A percentile compares a stretch with the other conserved stretches of the same genome.
phyloP scores from a whole-genome alignment of 1,140 invertebrate species.

The Cotesia vestalis region DNA sequence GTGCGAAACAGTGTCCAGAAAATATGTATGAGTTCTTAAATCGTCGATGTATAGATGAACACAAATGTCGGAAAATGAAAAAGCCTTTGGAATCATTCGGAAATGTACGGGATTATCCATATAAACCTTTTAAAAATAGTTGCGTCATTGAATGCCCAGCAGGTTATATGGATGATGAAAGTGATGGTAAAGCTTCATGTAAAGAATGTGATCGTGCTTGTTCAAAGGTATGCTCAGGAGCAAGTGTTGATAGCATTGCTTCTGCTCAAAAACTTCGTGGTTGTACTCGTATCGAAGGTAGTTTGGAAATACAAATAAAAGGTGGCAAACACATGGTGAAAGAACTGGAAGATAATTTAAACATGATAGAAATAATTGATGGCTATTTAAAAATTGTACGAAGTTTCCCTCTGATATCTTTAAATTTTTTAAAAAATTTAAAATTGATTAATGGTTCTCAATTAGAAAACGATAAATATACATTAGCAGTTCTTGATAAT shows the following conservation, averaged over 20 bases:
- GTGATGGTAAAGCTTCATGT: constrained; percentile 58
- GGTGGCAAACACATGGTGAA: constrained; percentile 80
- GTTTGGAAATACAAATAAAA: constrained; percentile 84
- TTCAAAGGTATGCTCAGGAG: constrained; percentile 74
- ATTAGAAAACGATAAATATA: constrained; percentile 68
- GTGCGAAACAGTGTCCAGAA: constrained; percentile 75
- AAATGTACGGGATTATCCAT: constrained; percentile 55
- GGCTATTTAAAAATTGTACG: constrained; percentile 83
- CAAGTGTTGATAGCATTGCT: constrained; percentile 78
- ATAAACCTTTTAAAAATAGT: constrained; percentile 69
- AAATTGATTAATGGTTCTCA: constrained; percentile 73
- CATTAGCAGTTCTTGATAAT: constrained; percentile 86
- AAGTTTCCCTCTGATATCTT: constrained; percentile 81
- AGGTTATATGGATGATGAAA: constrained; percentile 72
- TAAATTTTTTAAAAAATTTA: constrained; percentile 89
- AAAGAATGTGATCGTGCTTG: constrained; percentile 68
- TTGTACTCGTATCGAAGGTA: constrained; percentile 85
- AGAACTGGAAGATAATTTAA: constrained; percentile 80
- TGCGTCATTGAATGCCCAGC: constrained; percentile 83
- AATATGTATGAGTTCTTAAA: constrained; percentile 75
- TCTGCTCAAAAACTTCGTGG: constrained; percentile 79
- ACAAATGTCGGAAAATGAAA: constrained; percentile 74
- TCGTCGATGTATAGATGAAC: constrained; percentile 79
- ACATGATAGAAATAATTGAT: constrained; percentile 80
- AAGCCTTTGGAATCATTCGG: constrained; percentile 63